Evolutionary conservation across 2,113 vertebrate species (phyloP).

Genomic region (Brienomyrus longianalis): DNA sequence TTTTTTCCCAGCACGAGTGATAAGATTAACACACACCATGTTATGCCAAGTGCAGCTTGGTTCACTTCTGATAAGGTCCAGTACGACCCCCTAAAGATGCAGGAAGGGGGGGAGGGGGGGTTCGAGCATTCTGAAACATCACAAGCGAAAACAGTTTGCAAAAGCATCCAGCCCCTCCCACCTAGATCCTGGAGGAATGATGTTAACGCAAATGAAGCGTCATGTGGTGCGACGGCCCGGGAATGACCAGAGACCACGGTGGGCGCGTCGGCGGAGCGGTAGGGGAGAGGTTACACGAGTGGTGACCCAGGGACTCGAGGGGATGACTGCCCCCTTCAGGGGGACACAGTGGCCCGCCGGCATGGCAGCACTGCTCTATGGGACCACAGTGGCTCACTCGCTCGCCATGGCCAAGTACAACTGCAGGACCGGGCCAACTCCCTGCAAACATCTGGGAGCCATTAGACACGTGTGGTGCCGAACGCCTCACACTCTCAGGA

Average conservation of each 20-base stretch:
- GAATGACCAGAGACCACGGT: background rate
- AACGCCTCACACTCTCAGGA: background rate
- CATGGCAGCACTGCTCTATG: background rate
- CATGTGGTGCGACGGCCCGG: background rate
- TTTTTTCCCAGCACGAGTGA: background rate
- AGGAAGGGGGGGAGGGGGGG: background rate
- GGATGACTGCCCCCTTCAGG: background rate
- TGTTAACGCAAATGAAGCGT: background rate
- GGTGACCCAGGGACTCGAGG: background rate
- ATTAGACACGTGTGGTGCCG: constrained; percentile 30
- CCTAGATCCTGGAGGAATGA: background rate
- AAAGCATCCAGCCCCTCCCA: background rate
- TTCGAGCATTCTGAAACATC: too few species aligned
- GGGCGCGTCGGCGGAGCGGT: background rate
- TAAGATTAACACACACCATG: background rate
- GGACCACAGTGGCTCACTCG: background rate
- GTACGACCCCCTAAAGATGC: background rate
- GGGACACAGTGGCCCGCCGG: background rate
- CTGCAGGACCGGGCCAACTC: constrained; percentile 59
- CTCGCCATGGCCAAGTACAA: constrained; percentile 42
- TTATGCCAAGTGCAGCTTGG: background rate
- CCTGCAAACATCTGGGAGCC: constrained; percentile 62
- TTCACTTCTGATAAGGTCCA: background rate
- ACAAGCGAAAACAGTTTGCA: background rate
- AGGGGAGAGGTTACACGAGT: background rate